Conservation (phyloP, 2,888 invertebrate species). For the Aporophyla nigra region DNA sequence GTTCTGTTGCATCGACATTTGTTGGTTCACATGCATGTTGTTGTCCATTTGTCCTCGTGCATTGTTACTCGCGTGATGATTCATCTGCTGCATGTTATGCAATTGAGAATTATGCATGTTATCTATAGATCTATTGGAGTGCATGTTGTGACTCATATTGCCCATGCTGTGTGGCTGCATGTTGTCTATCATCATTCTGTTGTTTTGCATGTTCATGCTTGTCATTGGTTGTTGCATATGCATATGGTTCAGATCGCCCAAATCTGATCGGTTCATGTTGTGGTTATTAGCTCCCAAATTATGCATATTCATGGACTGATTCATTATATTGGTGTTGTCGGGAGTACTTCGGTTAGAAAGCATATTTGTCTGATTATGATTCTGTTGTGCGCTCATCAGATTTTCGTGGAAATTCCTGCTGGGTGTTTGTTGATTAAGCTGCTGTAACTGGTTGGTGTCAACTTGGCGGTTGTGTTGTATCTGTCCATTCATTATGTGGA, state of each 20-base stretch:
- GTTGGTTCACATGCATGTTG: conserved; percentile 86
- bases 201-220: conserved; percentile 86
- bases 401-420: conserved; percentile 86
- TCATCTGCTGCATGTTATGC: conserved; percentile 87
- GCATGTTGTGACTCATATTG: conserved; percentile 85
- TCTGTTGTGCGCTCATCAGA: conserved; percentile 80
- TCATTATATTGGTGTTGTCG: conserved; percentile 82
- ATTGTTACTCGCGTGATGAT: conserved; percentile 83
- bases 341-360: conserved; percentile 83
- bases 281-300: conserved; percentile 82
- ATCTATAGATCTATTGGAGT: conserved; percentile 85
- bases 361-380: conserved; percentile 81
- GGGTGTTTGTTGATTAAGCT: conserved; percentile 78
- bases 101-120: conserved; percentile 85
- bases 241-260: conserved; percentile 85
- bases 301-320: conserved; percentile 86
- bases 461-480: conserved; percentile 86
- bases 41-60: conserved; percentile 83
- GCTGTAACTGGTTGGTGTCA: conserved; percentile 84
- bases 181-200: conserved; percentile 87
- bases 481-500: conserved; percentile 89
- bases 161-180: conserved; percentile 85
- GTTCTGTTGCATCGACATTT: conserved; percentile 85
- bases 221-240: conserved; percentile 86
- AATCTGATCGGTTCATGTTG: conserved; percentile 81